Evolutionary conservation across 2,888 invertebrate species (phyloP).

Genomic region (Drosophila nigritarsus): DNA sequence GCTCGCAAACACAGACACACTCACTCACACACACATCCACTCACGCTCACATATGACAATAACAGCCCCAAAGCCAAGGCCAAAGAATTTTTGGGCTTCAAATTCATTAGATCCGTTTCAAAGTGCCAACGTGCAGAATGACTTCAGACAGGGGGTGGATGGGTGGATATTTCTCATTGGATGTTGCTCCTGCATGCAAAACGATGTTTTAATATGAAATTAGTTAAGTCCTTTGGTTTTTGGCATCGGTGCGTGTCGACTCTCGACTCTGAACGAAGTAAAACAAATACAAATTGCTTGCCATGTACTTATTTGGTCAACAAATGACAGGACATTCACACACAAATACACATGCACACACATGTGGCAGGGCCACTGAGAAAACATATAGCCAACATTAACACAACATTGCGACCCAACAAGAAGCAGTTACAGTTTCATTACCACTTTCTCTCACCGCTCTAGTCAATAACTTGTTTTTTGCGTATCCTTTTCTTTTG

Average conservation of each 20-base stretch:
- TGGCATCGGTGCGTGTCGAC: conserved; percentile 66
- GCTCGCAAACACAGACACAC: conserved; percentile 18
- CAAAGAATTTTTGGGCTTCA: conserved; percentile 73
- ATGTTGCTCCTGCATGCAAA: conserved; percentile 79
- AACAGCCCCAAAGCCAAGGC: conserved; percentile 58
- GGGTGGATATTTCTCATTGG: conserved; percentile 22
- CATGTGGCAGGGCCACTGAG: conserved; percentile 27
- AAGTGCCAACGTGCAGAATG: conserved; percentile 56
- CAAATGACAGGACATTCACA: conserved; percentile 77
- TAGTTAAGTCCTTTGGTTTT: conserved; percentile 80
- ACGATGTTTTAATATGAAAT: conserved; percentile 82
- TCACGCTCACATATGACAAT: conserved; percentile 49
- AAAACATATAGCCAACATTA: conserved; percentile 76
- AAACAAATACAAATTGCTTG: conserved; percentile 82
- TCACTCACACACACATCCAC: conserved; percentile 7
- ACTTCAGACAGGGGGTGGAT: conserved; percentile 1
- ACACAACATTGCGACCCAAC: conserved; percentile 80
- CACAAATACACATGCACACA: conserved; percentile 25
- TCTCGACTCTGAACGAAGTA: conserved; percentile 49
- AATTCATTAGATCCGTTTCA: conserved; percentile 75
- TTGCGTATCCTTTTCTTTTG: conserved; percentile 1
- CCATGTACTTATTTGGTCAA: conserved; percentile 82
- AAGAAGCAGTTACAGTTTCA: conserved; percentile 69
- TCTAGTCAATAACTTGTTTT: conserved; percentile 9
- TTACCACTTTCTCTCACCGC: conserved; percentile 7